Base-by-base conservation (phyloP, 2,113 vertebrate genomes). In the Cheilinus undulatus region DNA sequence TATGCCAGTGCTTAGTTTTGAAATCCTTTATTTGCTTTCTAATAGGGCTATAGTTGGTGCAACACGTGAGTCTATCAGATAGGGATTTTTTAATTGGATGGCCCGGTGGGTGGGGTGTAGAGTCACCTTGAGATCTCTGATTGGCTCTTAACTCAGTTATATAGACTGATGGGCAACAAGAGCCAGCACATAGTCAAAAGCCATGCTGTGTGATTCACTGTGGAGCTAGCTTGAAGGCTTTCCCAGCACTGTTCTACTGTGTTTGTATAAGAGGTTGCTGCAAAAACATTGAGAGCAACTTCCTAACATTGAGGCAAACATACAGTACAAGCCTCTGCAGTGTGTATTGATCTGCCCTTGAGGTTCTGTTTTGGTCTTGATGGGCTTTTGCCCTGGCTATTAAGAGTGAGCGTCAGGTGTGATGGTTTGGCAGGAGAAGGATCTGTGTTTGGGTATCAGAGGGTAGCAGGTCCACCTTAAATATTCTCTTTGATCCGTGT, bases 401-500 rank as follows among this genome's bases (percentile, higher is more conserved):
- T 42, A 42, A 5, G 40, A 42, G 40, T 5, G 40, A 42, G 19
- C 19, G 40, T 42, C 40, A 73, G 80, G 67, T 69, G 72, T 57
- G 28, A 11, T 42, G 69, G 1, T 76, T 62, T 69, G 57, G 51
- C 73, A 60, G 68, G 50, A 67, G 64, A 58, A 32, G 28, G 19
- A 67, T 68, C 19, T 6, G 52, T 66, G 68, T 74, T 76, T 7
- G 34, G 46, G 26, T 17, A 53, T 56, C 51, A 42, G 5, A 42
- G 40, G 40, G 40, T 42, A 42, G 40, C 40, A 36, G 57, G 65
- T 78, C 46, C 38, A 54, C 24, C 38, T 7, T 69, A 64, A 78
- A 51, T 58, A 86, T 80, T 80, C 70, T 68, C 53, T 88, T 84
- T 90, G 75, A 88, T 88, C 54, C 50, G 57, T 4, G 60, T 58